phyloP scores from a whole-genome alignment of 1,140 invertebrate species.

The Drosophila oshimai region DNA sequence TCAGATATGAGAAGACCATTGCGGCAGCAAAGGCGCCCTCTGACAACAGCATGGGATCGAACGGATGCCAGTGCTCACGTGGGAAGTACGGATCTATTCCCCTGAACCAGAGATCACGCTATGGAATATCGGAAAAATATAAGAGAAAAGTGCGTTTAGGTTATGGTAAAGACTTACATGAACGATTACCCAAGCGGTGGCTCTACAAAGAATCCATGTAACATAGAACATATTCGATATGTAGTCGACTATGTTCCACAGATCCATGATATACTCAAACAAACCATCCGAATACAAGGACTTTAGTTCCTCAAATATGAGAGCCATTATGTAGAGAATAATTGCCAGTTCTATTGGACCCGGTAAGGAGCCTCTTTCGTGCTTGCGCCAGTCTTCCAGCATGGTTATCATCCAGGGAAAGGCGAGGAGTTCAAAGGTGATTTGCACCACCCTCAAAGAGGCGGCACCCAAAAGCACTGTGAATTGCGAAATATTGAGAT shows the following conservation, averaged over 20 bases:
- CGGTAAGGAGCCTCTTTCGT: conserved; percentile 92
- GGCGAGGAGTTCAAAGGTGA: conserved; percentile 90
- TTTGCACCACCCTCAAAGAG: conserved; percentile 91
- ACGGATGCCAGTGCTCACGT: conserved; percentile 94
- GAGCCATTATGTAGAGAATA: conserved; percentile 92
- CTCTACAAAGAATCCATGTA: conserved; percentile 92
- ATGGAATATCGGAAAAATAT: conserved; percentile 13
- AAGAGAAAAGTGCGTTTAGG: too few species aligned
- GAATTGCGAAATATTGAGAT: neutral
- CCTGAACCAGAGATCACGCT: conserved; percentile 87
- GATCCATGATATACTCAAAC: conserved; percentile 94
- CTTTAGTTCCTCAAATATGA: conserved; percentile 94
- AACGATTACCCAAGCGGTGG: conserved; percentile 89
- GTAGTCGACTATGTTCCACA: conserved; percentile 99
- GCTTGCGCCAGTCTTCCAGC: conserved; percentile 88
- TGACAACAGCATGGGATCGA: conserved; percentile 96
- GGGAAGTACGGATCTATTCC: conserved; percentile 92
- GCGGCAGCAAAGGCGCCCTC: conserved; percentile 97
- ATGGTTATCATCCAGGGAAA: conserved; percentile 88
- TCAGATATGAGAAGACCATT: conserved; percentile 97
- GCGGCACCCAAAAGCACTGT: conserved; percentile 91
- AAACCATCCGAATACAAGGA: conserved; percentile 94
- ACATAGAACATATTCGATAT: conserved; percentile 97
- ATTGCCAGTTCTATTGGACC: conserved; percentile 92
- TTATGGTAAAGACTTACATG: conserved; percentile 84